Base-by-base conservation (phyloP, 2,113 vertebrate species). In the Chaetura pelagica region DNA sequence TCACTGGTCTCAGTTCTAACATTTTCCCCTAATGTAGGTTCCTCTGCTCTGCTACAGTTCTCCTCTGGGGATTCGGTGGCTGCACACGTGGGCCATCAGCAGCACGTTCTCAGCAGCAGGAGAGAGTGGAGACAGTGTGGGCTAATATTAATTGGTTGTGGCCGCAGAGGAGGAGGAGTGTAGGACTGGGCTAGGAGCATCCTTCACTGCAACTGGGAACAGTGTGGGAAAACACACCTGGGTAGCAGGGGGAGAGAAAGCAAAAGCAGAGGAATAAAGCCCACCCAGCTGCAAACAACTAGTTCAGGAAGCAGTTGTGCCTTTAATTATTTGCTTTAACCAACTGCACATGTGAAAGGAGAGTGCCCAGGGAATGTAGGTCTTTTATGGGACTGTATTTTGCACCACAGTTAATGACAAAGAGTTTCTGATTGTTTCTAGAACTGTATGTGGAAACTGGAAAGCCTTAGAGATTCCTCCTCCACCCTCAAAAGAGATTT, bases 161-260 rank as follows among this genome's bases (percentile, higher is more conserved):
- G 57, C 90, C 75, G 62, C 62, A 49, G 75, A 93, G 78, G 62
- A 87, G 48, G 52, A 67, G 64, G 32, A 58, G 26, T 2, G 9
- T 5, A 17, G 49, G 57, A 49, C 38, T 2, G 30, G 38, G 18
- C n/a, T 67, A 51, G 57, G 27, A 79, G 27, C 68, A 66, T 57
- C 51, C 44, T 55, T 30, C 73, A 38, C 20, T 16, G 57, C 44
- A 9, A 4, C 44, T 23, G 24, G 61, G 61, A 42, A 73, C 3
- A 18, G 35, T 15, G 7, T 5, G 24, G 61, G 61, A 42, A 71
- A 86, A 80, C 0, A 0, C 51, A 66, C 6, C 17, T 1, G 4
- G 23, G 17, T 3, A 29, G 27, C 29, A 9, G 14, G 4, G 12
- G 61, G 54, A 69, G 44, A 12, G 34, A 44, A 46, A 61, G 27